Evolutionary conservation across 2,888 invertebrate species (phyloP), one percentile per base, ranked within the genome.

Genomic region (Neelides folsomi): DNA sequence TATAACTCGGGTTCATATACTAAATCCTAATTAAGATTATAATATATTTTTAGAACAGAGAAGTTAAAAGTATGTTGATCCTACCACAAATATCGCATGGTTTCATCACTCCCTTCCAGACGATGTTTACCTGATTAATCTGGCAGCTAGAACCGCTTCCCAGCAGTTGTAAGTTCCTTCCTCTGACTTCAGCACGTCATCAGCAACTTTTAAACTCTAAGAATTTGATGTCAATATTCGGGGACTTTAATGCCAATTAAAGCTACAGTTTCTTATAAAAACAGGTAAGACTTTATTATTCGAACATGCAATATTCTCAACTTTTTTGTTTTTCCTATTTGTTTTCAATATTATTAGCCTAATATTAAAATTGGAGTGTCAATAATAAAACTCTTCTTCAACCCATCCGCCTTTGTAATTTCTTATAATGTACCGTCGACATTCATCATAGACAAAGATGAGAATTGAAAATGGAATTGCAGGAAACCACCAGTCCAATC

Each of bases 151-250:
- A 63, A 89, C 94, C 20, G 90, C 94, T 49, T 94, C 93, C 9
- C 93, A 94, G 71, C 94, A 95, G 71, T 77, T 94, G 40, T 94
- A 95, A 83, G 90, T 1, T 83, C 87, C n/a, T 88, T 89, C 68
- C 90, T 81, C 71, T n/a, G n/a, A n/a, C n/a, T n/a, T n/a, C n/a
- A n/a, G n/a, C n/a, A n/a, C n/a, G n/a, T 86, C 87, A 6, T 82
- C 79, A 61, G 83, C 93, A 10, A 77, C 80, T 45, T 73, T 94
- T 63, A 93, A 93, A 72, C 73, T 94, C n/a, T 92, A 89, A 71
- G 77, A 81, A 1, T 74, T 92, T 52, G 88, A 89, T 70, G 74
- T 92, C 48, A 78, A 79, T 52, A 87, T 92, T 68, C 80, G 87
- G 6, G 85, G 86, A 38, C 78, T 83, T 57, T 88, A 90, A 78